phyloP scores from a whole-genome alignment of 2,888 invertebrate species.

The Athalia cordata region DNA sequence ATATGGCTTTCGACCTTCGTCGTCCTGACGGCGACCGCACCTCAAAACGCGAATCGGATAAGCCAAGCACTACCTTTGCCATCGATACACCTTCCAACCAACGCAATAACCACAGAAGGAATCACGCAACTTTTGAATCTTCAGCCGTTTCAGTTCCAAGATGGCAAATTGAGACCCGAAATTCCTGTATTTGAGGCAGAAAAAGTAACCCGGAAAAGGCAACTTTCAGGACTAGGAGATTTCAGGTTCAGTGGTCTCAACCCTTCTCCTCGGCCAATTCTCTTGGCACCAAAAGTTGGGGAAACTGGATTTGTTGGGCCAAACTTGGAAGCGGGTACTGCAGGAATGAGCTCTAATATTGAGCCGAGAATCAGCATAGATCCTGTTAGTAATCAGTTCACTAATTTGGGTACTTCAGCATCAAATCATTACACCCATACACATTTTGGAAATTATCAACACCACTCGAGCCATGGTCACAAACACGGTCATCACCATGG shows the following conservation, averaged over 20 bases:
- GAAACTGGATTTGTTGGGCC: not conserved
- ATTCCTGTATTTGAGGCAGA: not conserved
- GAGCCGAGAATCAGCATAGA: conserved; percentile 29
- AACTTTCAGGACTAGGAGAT: conserved; percentile 26
- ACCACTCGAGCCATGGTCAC: conserved; percentile 52
- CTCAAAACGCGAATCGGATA: conserved; percentile 1
- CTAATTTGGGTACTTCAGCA: conserved; percentile 33
- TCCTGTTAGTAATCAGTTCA: not conserved
- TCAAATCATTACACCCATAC: conserved; percentile 54
- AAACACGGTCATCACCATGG: conserved; percentile 38
- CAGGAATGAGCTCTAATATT: conserved; percentile 6
- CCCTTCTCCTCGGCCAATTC: not conserved
- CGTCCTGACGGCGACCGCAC: conserved; percentile 19
- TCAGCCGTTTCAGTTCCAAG: not conserved
- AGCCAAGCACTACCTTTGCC: not conserved
- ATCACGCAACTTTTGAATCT: not conserved
- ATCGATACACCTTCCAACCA: not conserved
- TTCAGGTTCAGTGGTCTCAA: conserved; percentile 5
- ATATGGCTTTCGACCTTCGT: conserved; percentile 31
- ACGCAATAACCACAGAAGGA: not conserved
- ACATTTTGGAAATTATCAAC: conserved; percentile 38
- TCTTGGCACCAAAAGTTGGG: not conserved
- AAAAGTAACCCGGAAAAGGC: conserved; percentile 20
- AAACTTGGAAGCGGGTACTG: not conserved
- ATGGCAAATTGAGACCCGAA: not conserved